phyloP scores from a whole-genome alignment of 2,888 invertebrate species.

The Rhorus exstirpatorius region DNA sequence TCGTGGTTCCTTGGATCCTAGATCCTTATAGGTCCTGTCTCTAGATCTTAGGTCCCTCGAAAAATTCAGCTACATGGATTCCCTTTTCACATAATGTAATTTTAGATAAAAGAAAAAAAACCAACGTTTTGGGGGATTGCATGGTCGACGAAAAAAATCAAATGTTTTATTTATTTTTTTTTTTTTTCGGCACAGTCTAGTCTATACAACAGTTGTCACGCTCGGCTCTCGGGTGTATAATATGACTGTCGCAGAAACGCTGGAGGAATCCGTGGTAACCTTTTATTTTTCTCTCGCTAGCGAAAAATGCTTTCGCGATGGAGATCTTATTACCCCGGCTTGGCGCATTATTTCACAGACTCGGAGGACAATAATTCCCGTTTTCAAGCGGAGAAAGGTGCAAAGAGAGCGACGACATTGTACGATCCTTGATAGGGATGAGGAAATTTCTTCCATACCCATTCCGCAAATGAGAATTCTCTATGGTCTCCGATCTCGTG shows the following conservation, averaged over 20 bases:
- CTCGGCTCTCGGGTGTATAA: too few species aligned
- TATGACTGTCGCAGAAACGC: background rate
- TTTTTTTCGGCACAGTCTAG: too few species aligned
- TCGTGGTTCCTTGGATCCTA: too few species aligned
- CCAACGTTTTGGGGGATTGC: too few species aligned
- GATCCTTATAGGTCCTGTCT: too few species aligned
- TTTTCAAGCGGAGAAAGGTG: constrained; percentile 52
- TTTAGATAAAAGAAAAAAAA: too few species aligned
- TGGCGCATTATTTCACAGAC: constrained; percentile 66
- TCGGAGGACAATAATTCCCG: constrained; percentile 74
- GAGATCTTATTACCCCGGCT: constrained; percentile 71
- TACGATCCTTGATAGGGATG: constrained; percentile 66
- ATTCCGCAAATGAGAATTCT: constrained; percentile 81
- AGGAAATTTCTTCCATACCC: constrained; percentile 78
- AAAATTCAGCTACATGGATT: too few species aligned
- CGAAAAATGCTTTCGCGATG: constrained; percentile 22
- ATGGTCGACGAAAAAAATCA: too few species aligned
- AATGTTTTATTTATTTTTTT: too few species aligned
- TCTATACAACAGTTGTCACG: too few species aligned
- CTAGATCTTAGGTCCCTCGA: too few species aligned
- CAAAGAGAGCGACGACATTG: constrained; percentile 44
- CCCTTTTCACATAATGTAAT: too few species aligned
- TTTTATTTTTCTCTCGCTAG: constrained; percentile 32
- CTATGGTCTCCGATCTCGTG: constrained; percentile 41
- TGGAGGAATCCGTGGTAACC: constrained; percentile 10